Percentiles rank a stretch among this genome's conserved stretches.
Conservation (phyloP, 2,113 vertebrate genomes). For the Alouatta palliata region DNA sequence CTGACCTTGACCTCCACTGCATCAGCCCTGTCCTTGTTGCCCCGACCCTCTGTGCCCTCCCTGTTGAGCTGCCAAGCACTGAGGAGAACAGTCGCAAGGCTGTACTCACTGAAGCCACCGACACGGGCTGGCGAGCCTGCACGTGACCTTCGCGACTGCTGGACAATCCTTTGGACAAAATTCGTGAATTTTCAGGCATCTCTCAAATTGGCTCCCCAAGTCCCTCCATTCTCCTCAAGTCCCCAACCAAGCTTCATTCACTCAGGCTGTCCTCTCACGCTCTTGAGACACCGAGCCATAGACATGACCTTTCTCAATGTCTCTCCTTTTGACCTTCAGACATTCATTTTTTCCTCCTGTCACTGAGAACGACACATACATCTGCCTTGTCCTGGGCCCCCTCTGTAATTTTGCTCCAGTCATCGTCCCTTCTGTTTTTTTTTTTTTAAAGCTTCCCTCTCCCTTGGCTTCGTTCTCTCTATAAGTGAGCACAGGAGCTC, state of each 20-base stretch:
- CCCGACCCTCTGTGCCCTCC: neutral
- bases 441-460: neutral
- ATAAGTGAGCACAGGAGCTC: neutral
- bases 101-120: neutral
- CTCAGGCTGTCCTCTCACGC: neutral
- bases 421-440: neutral
- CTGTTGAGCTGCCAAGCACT: neutral
- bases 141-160: accelerated
- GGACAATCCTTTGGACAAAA: neutral
- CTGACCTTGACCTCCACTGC: neutral
- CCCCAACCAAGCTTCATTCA: neutral
- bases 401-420: neutral
- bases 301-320: too few relatives aligned
- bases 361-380: neutral
- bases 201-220: neutral
- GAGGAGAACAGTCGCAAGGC: neutral
- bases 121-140: neutral
- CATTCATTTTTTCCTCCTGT: neutral
- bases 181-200: neutral
- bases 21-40: neutral
- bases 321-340: neutral
- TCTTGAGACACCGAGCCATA: neutral
- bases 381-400: neutral
- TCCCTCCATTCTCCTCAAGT: neutral
- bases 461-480: neutral